Evolutionary conservation across 2,113 vertebrate genomes (phyloP), one percentile per base, ranked within the genome.

Genomic region (Hydrochoerus hydrochaeris): DNA sequence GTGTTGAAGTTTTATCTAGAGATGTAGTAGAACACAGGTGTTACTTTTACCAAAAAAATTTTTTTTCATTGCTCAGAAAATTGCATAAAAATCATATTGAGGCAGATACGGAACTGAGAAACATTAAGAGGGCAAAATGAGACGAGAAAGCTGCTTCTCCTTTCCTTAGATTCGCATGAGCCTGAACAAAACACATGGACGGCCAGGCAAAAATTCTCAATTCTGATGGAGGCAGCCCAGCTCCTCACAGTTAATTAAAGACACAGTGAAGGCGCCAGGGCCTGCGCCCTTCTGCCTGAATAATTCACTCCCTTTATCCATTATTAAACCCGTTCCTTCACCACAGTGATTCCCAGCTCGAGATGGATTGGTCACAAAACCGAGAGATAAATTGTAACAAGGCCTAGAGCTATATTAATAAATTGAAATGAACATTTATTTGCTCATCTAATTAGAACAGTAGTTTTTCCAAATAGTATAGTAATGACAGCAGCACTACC

Each of bases 391-490:
- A 99, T 98, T 98, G 97, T 98, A 99, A 98, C 97, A 97, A 97
- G 97, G 96, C 98, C 98, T 98, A 98, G 97, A 98, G 98, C 98
- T 98, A 98, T 98, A 99, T 99, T 99, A 99, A 99, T 98, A 98
- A 98, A 98, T 98, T 98, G 98, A 98, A 99, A 98, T 97, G 98
- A 99, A 98, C 98, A 98, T 98, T 99, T 99, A 99, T 99, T 99
- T 99, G 98, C 98, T 98, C 98, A 98, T 98, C 98, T 99, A 98
- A 99, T 99, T 99, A 98, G 98, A 98, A 97, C 32, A 97, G 97
- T 98, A 98, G 94, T 96, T 98, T 98, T 98, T 98, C 98, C 95
- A 98, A 98, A 98, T 97, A 97, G 85, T 96, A 57, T 90, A 97
- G 97, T 94, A 97, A 98, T 98, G 97, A 96, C 97, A 98, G 98